These are phyloP conservation scores for Gallinago stenura DNA, from an alignment of 2,797 vertebrate genomes.

Conservation along the genomic window DNA sequence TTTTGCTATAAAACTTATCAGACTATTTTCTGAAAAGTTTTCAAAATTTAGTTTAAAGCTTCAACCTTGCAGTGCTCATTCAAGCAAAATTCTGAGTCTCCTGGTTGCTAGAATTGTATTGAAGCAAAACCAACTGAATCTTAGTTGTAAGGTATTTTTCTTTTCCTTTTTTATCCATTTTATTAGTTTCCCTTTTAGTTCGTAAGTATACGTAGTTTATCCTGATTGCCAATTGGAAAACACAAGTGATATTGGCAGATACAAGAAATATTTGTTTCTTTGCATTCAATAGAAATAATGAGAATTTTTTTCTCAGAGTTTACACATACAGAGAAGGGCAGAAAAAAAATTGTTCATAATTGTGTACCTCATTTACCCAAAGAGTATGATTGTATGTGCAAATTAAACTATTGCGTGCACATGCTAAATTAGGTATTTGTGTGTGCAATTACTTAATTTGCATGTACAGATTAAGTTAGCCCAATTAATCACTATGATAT, in stretches of 20 bases:
- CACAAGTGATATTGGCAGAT: background rate
- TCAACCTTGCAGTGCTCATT: background rate
- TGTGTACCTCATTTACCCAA: background rate
- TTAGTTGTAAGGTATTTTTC: background rate
- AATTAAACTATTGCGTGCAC: background rate
- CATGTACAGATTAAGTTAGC: constrained; percentile 44
- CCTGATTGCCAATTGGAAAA: background rate
- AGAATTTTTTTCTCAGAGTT: background rate
- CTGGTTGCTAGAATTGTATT: background rate
- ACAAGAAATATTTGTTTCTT: background rate
- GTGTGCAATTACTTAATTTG: constrained; percentile 41
- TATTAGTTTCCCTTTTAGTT: background rate
- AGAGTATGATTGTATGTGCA: constrained; percentile 3
- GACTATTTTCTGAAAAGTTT: background rate
- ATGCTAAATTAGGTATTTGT: constrained; percentile 22
- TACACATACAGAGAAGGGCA: background rate
- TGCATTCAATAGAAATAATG: background rate
- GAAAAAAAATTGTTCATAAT: background rate
- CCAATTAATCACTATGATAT: constrained; percentile 50
- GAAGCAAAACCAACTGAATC: background rate
- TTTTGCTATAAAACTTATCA: background rate
- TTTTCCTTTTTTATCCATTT: background rate
- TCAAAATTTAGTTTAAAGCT: background rate
- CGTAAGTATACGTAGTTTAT: background rate
- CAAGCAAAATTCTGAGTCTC: background rate